Base-by-base conservation (phyloP, 2,113 vertebrate genomes). In the Arenaria interpres region DNA sequence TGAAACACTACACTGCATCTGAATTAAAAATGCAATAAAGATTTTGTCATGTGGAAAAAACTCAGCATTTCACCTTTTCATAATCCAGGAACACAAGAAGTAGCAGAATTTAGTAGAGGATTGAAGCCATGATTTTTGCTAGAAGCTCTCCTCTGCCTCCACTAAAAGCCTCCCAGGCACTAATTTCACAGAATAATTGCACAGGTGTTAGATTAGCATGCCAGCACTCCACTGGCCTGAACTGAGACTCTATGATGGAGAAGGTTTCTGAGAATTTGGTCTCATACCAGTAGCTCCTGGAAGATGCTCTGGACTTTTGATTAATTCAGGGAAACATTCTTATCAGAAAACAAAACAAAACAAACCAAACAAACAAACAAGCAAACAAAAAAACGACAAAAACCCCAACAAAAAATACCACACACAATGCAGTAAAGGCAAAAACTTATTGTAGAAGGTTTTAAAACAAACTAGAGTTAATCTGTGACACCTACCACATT, bases 111-210 rank as follows among this genome's bases (percentile, higher is more conserved):
- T 77, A 79, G 30, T 51, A 59, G 9, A 50, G 46, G 19, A 78
- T 32, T 37, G 46, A 91, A 94, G 22, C 9, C 43, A 22, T 53
- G 30, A 35, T 21, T 90, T 84, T 86, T 74, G 10, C 54, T 90
- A 14, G 57, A 28, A 94, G 43, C 22, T 89, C 35, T 86, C 14
- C 22, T 87, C 22, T 87, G 62, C 33, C 39, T 96, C 13, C 2
- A 73, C 43, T 84, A 56, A 85, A 46, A 74, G 33, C 11, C 24
- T 84, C 24, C 20, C 33, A 93, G 43, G 85, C 90, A 41, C 21
- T 53, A 35, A 81, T 95, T 93, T 81, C 68, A 92, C 60, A 87
- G 84, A 92, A 76, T 80, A 94, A 94, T 83, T 93, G 46, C 60
- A 60, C 12, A 57, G n/a, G 28, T 4, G 1, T 80, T 74, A 96